Base-by-base conservation (phyloP, 2,888 invertebrate genomes). In the Helicoverpa assulta region DNA sequence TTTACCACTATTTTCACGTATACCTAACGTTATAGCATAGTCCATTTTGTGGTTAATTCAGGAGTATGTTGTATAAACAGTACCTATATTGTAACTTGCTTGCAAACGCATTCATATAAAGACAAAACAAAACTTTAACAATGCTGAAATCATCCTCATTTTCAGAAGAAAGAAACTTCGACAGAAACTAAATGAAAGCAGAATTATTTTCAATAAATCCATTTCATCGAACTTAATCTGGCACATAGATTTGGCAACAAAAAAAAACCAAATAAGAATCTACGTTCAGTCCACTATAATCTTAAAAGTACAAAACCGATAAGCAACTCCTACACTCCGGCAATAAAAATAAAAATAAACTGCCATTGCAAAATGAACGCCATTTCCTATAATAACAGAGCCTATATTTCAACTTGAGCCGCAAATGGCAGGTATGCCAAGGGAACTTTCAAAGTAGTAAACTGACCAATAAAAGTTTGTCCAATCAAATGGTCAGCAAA, bases 401-500 rank as follows among this genome's bases (percentile, higher is more conserved):
- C 72, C 56, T 40, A 72, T 69, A 65, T 72, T 76, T 60, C 68
- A 65, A 21, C 52, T n/a, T 50, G 19, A 54, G 29, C 29, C 40
- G n/a, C 1, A 19, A 58, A 55, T 78, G 65, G 59, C 62, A 63
- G 56, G 47, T 50, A 52, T 71, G 59, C 60, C 63, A 54, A 66
- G 78, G 81, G 82, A 76, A 72, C 72, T 81, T 78, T 78, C 26
- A 74, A 81, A 81, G 58, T 66, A 68, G 65, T 55, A 72, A 26
- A 70, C 61, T 66, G 26, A 64, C 55, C 72, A 67, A 73, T 79
- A 84, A 74, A 81, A 76, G 65, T 70, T 78, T 60, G 65, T 58
- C 70, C 76, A 84, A 82, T 82, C 81, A 73, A 70, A 58, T 47
- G 57, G 60, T 56, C 56, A 33, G 37, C 56, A 73, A 73, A 73